A percentile compares a stretch with the other conserved stretches of the same genome.
Evolutionary conservation across 2,888 invertebrate genomes (phyloP).

Genomic region (Drosophila diplacantha): DNA sequence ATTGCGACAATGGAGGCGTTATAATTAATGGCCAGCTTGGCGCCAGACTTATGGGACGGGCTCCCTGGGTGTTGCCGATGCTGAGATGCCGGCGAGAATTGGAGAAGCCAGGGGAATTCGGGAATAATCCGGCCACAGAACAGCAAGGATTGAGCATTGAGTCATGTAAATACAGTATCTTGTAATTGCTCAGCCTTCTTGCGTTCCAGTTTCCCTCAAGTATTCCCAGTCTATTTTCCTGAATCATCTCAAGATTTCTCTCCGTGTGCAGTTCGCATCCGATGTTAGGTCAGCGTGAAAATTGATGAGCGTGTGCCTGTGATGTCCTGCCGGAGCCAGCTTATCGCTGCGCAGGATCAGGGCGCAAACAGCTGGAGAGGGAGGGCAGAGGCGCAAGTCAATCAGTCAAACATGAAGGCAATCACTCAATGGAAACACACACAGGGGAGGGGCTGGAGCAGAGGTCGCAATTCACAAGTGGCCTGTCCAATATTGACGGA

Average conservation of each 20-base stretch:
- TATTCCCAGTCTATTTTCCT: neutral
- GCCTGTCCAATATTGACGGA: conserved; percentile 58
- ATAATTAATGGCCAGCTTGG: conserved; percentile 70
- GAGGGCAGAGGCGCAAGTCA: conserved; percentile 33
- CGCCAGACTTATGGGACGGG: conserved; percentile 50
- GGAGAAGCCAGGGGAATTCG: neutral
- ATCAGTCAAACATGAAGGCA: conserved; percentile 51
- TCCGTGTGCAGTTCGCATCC: conserved; percentile 49
- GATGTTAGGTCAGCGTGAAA: conserved; percentile 22
- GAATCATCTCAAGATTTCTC: neutral
- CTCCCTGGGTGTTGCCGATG: neutral
- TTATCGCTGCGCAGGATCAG: conserved; percentile 52
- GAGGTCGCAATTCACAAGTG: conserved; percentile 50
- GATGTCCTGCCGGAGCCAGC: conserved; percentile 54
- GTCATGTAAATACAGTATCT: neutral
- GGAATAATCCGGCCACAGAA: neutral
- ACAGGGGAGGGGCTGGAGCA: neutral
- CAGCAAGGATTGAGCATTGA: neutral
- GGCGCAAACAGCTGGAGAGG: conserved; percentile 30
- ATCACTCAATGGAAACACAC: conserved; percentile 60
- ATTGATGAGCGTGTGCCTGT: conserved; percentile 56
- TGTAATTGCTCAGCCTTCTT: neutral
- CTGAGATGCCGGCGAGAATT: neutral
- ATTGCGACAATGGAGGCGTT: conserved; percentile 55
- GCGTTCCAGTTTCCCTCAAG: neutral